Conservation (phyloP, 2,797 vertebrate species). For the Champsocephalus gunnari region DNA sequence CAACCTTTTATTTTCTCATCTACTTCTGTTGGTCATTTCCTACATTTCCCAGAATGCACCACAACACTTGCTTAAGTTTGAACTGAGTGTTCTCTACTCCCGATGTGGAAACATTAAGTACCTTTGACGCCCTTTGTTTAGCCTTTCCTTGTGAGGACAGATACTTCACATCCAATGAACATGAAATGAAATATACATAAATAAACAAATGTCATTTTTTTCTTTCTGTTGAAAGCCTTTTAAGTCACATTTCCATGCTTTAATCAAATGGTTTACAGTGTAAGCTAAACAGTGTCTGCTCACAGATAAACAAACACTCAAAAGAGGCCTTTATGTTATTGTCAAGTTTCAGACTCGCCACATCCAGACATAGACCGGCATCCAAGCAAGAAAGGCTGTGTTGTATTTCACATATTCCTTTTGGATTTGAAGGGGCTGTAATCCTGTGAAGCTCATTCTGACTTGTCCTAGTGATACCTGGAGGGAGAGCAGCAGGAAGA, state of each 20-base stretch:
- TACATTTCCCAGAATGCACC: slow-evolving; percentile 14
- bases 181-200: no score
- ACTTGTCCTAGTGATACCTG: slow-evolving; percentile 67
- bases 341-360: background rate
- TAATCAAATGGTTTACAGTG: no score
- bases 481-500: slow-evolving; percentile 96
- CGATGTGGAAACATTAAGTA: background rate
- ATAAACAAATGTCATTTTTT: no score
- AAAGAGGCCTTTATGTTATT: background rate
- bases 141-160: background rate
- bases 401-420: background rate
- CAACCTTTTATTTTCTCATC: background rate
- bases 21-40: background rate
- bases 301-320: no score
- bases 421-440: background rate
- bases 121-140: background rate
- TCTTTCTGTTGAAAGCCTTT: no score
- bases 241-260: no score
- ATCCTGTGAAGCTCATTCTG: background rate
- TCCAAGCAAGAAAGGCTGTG: background rate
- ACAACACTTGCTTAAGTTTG: background rate
- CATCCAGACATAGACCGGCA: slow-evolving; percentile 27
- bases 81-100: background rate
- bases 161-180: no score
- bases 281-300: no score